Conservation (phyloP, 2,797 vertebrate genomes). For the Centropyge bicolor region DNA sequence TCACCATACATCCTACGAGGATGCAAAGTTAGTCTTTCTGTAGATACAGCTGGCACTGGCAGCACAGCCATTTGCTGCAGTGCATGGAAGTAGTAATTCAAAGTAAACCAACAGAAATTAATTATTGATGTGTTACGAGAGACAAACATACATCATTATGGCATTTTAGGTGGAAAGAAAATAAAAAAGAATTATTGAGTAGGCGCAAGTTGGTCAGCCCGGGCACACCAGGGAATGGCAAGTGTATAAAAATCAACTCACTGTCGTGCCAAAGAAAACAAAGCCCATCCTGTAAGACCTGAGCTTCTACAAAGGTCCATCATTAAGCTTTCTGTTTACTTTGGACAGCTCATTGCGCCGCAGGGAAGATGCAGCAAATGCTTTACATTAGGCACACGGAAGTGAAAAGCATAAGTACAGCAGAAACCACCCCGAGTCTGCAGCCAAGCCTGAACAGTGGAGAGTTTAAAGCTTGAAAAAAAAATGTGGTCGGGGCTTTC, state of each 20-base stretch:
- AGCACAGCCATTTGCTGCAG: constrained; percentile 44
- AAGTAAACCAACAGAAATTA: constrained; percentile 69
- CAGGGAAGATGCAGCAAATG: constrained; percentile 35
- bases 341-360: constrained; percentile 34
- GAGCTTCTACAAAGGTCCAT: constrained; percentile 38
- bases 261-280: constrained; percentile 42
- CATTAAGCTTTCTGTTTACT: constrained; percentile 58
- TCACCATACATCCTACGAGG: constrained; percentile 13
- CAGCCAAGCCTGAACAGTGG: constrained; percentile 62
- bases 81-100: constrained; percentile 56
- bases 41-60: constrained; percentile 47
- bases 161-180: constrained; percentile 59
- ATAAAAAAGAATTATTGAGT: constrained; percentile 68
- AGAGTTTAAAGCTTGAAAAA: constrained; percentile 61
- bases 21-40: constrained; percentile 31
- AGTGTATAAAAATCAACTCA: constrained; percentile 22
- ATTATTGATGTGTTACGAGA: constrained; percentile 70
- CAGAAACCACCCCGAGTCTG: constrained; percentile 51
- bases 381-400: constrained; percentile 61
- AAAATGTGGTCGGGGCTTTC: constrained; percentile 60
- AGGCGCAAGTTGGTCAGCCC: constrained; percentile 48
- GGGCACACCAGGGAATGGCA: constrained; percentile 25
- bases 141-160: constrained; percentile 72
- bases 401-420: constrained; percentile 41
- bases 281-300: constrained; percentile 21